phyloP scores from a whole-genome alignment of 2,797 vertebrate species.

The Dermochelys coriacea region DNA sequence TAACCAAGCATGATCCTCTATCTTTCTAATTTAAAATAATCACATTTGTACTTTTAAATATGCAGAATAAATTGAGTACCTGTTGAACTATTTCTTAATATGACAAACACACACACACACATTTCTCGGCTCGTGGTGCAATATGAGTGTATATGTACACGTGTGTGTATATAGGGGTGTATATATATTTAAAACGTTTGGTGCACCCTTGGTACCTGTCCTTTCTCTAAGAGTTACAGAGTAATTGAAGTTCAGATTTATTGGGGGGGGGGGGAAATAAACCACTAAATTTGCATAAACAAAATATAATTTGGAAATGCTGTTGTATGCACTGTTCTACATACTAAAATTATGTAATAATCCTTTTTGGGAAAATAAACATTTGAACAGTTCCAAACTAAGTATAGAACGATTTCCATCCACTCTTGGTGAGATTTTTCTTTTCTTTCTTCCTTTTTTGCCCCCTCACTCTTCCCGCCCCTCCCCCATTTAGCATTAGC shows the following conservation, averaged over 20 bases:
- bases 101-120: not conserved
- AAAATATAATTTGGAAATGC: not conserved
- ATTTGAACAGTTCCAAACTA: not conserved
- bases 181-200: not conserved
- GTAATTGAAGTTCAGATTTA: slow-evolving; percentile 28
- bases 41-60: not conserved
- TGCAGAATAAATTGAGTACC: not conserved
- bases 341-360: not conserved
- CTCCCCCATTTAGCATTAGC: slow-evolving; percentile 11
- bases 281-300: not conserved
- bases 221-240: slow-evolving; percentile 31
- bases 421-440: not conserved
- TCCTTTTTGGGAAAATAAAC: not conserved
- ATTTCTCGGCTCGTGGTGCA: not conserved
- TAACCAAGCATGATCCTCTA: not conserved
- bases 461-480: no score
- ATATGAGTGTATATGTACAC: not conserved
- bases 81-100: slow-evolving; percentile 57
- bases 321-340: not conserved
- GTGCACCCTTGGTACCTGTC: not conserved
- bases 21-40: not conserved
- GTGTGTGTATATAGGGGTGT: not conserved
- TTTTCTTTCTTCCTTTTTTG: not conserved
- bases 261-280: not conserved
- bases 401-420: not conserved